Evolutionary conservation across 2,888 invertebrate genomes (phyloP).

Genomic region (Epirrhoe alternata): DNA sequence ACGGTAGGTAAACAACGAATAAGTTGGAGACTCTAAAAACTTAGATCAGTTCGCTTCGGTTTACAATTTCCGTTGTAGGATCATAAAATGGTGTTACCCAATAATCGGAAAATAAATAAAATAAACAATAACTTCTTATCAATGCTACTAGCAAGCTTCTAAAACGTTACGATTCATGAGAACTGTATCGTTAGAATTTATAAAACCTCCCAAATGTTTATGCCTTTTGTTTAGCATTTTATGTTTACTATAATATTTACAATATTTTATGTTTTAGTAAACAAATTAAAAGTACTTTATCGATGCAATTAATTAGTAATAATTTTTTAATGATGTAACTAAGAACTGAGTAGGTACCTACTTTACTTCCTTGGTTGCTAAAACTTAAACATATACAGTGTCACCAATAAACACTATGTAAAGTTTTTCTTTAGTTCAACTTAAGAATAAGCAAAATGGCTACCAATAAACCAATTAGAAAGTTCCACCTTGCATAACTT

Average conservation of each 20-base stretch:
- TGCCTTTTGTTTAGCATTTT: constrained; percentile 11
- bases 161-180: constrained; percentile 48
- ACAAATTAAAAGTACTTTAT: constrained; percentile 33
- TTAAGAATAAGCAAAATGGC: no score
- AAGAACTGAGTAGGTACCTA: background rate
- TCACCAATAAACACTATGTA: no score
- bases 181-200: constrained; percentile 39
- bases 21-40: constrained; percentile 14
- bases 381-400: no score
- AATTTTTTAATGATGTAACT: constrained; percentile 5
- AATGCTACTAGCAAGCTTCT: constrained; percentile 54
- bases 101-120: constrained; percentile 51
- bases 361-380: background rate
- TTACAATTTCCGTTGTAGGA: constrained; percentile 54
- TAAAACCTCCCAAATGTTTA: constrained; percentile 7
- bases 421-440: no score
- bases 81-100: constrained; percentile 54
- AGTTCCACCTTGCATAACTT: no score
- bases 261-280: no score
- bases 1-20: constrained; percentile 13
- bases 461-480: no score
- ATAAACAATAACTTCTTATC: constrained; percentile 64
- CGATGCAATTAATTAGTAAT: constrained; percentile 11
- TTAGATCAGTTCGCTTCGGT: constrained; percentile 31
- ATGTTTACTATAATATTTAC: constrained; percentile 29